Conservation (phyloP, 64 coral and sea anemone species). For the Montipora cactus region DNA sequence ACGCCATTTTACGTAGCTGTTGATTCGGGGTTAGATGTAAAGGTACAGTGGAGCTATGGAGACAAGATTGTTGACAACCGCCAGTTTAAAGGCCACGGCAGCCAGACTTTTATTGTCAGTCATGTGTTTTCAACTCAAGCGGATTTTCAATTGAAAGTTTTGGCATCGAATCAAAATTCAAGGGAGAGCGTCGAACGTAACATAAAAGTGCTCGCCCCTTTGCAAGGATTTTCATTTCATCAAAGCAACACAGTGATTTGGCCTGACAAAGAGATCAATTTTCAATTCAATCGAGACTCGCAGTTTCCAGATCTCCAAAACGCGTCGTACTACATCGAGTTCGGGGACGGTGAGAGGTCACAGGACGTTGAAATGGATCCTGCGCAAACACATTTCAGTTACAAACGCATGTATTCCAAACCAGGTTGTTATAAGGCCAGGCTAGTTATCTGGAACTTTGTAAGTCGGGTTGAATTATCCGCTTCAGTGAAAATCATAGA, state of each 20-base stretch:
- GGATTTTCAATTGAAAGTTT: background rate
- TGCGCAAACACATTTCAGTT: conserved; percentile 29
- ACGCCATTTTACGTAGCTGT: conserved; percentile 57
- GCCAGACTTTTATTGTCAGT: background rate
- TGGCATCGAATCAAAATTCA: background rate
- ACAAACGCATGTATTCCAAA: conserved; percentile 30
- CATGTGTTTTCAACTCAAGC: background rate
- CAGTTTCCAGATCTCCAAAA: conserved; percentile 5
- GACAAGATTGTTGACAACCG: background rate
- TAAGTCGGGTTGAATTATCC: conserved; percentile 58
- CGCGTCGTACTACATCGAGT: conserved; percentile 67
- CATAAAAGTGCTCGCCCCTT: background rate
- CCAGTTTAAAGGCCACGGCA: background rate
- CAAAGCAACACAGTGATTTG: conserved; percentile 47
- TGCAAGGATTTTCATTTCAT: conserved; percentile 30
- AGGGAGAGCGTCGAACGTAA: background rate
- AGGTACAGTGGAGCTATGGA: conserved; percentile 62
- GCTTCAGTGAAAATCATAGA: conserved; percentile 63
- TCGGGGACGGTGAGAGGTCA: conserved; percentile 58
- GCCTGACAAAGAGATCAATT: conserved; percentile 45
- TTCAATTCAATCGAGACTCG: conserved; percentile 44
- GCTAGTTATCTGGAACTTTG: conserved; percentile 62
- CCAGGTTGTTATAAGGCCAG: conserved; percentile 72
- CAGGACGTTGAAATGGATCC: conserved; percentile 21
- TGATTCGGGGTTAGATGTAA: conserved; percentile 56